These are phyloP conservation scores for Notospermus geniculatus DNA, from an alignment of 1,140 invertebrate species.

Conservation along the genomic window DNA sequence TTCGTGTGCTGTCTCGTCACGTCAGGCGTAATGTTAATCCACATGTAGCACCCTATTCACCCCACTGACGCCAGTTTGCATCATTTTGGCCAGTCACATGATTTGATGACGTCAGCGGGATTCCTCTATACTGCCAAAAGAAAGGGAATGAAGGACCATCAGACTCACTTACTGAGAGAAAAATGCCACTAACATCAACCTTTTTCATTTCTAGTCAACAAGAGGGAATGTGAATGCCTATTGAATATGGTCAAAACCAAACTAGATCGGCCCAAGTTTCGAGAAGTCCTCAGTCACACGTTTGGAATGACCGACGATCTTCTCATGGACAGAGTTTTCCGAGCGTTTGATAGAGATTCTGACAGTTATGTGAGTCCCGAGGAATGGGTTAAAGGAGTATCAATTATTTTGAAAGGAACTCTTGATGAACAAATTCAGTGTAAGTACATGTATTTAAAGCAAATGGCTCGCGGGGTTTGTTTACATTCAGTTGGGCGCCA, in stretches of 20 bases:
- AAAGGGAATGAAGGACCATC: no score
- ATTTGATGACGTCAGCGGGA: no score
- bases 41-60: no score
- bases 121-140: no score
- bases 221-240: conserved; percentile 39
- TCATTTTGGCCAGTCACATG: no score
- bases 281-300: conserved; percentile 79
- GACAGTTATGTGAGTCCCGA: conserved; percentile 64
- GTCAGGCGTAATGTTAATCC: no score
- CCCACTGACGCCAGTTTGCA: no score
- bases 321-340: conserved; percentile 82
- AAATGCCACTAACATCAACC: not conserved
- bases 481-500: no score
- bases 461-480: no score
- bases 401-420: conserved; percentile 72
- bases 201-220: conserved; percentile 33
- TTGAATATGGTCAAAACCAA: conserved; percentile 59
- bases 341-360: conserved; percentile 77
- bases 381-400: conserved; percentile 72
- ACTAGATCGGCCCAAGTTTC: conserved; percentile 75
- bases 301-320: conserved; percentile 86
- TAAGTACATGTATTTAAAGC: no score
- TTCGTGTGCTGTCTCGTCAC: no score
- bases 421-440: conserved; percentile 69
- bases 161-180: no score